A percentile compares a stretch with the other conserved stretches of the same genome.
Evolutionary conservation across 1,140 invertebrate genomes (phyloP).

Genomic region (Heliconius melpomene): DNA sequence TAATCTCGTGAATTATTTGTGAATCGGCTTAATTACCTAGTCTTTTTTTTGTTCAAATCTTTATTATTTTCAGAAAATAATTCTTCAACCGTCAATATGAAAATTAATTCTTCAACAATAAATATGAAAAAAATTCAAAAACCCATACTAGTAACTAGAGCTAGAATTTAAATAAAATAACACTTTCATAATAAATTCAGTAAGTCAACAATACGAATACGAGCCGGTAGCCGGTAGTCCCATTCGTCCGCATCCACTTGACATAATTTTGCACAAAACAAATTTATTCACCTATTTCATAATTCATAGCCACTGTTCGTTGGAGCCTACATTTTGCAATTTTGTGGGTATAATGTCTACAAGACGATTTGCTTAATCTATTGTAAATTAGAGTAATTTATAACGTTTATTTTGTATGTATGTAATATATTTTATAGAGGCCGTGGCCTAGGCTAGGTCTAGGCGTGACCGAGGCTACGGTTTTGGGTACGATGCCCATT

Average conservation of each 20-base stretch:
- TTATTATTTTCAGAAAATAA: too few relatives aligned
- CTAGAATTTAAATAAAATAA: neutral
- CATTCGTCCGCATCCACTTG: constrained; percentile 11
- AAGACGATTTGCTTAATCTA: neutral
- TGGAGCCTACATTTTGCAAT: neutral
- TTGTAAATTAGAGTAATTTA: neutral
- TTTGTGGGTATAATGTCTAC: neutral
- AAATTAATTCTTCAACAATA: neutral
- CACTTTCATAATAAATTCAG: neutral
- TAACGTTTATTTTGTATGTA: neutral
- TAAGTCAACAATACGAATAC: neutral
- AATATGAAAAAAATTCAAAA: neutral
- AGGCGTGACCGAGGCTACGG: too few relatives aligned
- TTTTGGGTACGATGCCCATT: too few relatives aligned
- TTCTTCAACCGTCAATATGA: too few relatives aligned
- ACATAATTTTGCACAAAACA: constrained; percentile 11
- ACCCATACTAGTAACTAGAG: neutral
- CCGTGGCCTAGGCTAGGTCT: too few relatives aligned
- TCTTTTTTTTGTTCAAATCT: too few relatives aligned
- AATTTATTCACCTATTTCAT: constrained; percentile 5
- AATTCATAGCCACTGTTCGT: neutral
- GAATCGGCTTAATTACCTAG: too few relatives aligned
- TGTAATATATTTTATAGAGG: too few relatives aligned
- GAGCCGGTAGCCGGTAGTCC: constrained; percentile 1
- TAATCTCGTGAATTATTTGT: too few relatives aligned